Conservation (phyloP, 2,888 invertebrate species). For the Barypeithes pellucidus region DNA sequence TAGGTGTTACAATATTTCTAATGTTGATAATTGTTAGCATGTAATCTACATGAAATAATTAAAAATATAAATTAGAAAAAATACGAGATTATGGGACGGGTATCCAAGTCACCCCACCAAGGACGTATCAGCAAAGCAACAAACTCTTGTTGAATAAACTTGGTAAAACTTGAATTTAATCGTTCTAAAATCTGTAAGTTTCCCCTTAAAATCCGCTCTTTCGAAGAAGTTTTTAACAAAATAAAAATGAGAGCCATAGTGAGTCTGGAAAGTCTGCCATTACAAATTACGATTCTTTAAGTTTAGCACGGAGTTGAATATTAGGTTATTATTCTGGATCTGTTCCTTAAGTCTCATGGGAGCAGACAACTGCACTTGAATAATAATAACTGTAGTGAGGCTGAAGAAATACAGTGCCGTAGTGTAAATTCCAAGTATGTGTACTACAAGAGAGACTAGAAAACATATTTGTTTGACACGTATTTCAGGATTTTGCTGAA, state of each 20-base stretch:
- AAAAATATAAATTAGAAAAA: too few relatives aligned
- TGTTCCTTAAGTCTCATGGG: neutral
- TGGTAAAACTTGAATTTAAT: too few relatives aligned
- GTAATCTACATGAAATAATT: too few relatives aligned
- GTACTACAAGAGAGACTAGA: too few relatives aligned
- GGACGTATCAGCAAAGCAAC: too few relatives aligned
- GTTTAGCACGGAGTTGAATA: conserved; percentile 2
- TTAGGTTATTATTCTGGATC: conserved; percentile 4
- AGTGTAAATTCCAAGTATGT: neutral
- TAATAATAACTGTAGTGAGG: neutral
- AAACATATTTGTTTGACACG: too few relatives aligned
- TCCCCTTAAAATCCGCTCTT: neutral
- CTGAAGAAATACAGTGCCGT: neutral
- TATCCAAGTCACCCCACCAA: too few relatives aligned
- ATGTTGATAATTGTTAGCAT: too few relatives aligned
- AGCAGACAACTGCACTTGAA: neutral
- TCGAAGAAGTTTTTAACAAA: neutral
- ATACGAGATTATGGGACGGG: too few relatives aligned
- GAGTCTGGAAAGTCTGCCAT: neutral
- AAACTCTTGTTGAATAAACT: too few relatives aligned
- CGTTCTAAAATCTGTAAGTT: neutral
- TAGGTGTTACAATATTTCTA: too few relatives aligned
- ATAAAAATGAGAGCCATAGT: neutral
- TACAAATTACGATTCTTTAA: neutral
- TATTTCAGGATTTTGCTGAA: too few relatives aligned